Base-by-base conservation (phyloP, 23 tunicate genomes). In the Trididemnum clinides region DNA sequence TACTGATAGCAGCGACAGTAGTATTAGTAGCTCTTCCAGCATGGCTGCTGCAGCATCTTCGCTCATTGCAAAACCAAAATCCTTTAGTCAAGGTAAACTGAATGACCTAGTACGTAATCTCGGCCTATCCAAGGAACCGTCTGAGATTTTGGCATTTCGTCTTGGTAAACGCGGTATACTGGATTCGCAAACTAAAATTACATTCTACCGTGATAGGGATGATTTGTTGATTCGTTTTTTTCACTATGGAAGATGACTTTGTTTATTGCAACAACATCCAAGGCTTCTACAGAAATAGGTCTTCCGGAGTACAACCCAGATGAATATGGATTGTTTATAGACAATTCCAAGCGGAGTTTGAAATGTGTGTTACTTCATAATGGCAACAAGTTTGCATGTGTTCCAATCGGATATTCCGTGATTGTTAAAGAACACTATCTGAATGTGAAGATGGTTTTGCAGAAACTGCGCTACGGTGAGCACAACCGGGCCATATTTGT, bases 121-220 rank as follows among this genome's bases (percentile, higher is more conserved):
- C 25, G 25, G 25, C 25, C 66, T 59, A 10, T 59, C 25, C 25
- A 59, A 59, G 15, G 54, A 44, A 44, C 10, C 54, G 10, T 7
- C 15, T 44, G 54, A 59, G 66, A 59, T 10, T 59, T 59, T 59
- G 25, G 66, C 66, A 59, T 59, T 28, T 59, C 66, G 66, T 12
- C 66, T 59, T 59, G 20, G 25, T 59, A 28, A 59, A 59, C 66
- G 22, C 22, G 66, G 66, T n/a, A 59, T 59, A 59, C 25, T 59
- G 25, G 66, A n/a, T 59, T 59, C 66, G 66, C 27, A 59, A 59
- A 59, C 3, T 59, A 59, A 59, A 59, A 59, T 59, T 59, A 59
- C 66, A 59, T 59, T 59, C 22, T 59, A 10, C 66, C 66, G 66
- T n/a, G 22, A 59, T 28, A 59, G 66, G 66, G 25, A 59, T 59